Conservation (phyloP, 35 echinoderm and acorn worm genomes). For the Nesometra sesokonis region DNA sequence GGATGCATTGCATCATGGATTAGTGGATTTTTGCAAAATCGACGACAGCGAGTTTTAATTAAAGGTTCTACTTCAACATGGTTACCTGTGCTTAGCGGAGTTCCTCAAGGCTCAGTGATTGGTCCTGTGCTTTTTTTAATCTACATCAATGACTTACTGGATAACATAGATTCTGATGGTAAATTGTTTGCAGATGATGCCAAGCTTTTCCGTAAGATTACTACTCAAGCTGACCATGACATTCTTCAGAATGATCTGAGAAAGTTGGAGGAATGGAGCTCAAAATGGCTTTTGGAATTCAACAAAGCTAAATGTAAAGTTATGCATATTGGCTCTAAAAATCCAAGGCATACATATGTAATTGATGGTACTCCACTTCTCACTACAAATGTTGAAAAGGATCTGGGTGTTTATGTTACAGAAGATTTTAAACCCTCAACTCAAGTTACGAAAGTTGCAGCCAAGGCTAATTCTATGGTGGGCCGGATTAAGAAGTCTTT, state of each 20-base stretch:
- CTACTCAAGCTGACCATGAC: neutral
- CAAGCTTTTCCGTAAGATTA: neutral
- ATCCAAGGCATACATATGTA: neutral
- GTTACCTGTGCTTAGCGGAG: no score
- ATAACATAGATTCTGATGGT: no score
- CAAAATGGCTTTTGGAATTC: neutral
- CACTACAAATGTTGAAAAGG: neutral
- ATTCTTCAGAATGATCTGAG: neutral
- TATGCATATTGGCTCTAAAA: neutral
- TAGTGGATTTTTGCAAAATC: no score
- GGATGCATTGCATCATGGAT: no score
- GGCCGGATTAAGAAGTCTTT: neutral
- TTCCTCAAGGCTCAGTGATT: no score
- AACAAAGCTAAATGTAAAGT: constrained; percentile 2
- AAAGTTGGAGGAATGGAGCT: neutral
- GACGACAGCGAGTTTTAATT: no score
- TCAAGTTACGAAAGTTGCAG: neutral
- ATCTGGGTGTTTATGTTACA: neutral
- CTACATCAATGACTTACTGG: no score
- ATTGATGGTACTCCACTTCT: neutral
- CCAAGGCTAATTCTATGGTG: neutral
- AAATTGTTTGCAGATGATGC: constrained; percentile 5
- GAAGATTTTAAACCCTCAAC: neutral
- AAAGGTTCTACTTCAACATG: no score
- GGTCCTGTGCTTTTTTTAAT: no score